Base-by-base conservation (phyloP, 2,888 invertebrate genomes). In the Epinotia bilunana region DNA sequence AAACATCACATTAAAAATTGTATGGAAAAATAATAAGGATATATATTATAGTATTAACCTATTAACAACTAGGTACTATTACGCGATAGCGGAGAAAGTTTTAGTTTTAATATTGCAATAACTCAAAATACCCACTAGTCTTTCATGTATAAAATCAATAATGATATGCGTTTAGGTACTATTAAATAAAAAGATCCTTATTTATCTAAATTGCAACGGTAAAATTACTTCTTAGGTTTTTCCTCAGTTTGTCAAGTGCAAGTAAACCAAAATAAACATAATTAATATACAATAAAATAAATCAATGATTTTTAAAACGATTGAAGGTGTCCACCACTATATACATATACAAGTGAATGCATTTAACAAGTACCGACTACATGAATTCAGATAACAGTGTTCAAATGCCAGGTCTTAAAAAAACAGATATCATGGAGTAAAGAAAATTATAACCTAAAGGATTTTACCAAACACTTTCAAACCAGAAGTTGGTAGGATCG, bases 401-500 rank as follows among this genome's bases (percentile, higher is more conserved):
- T 53, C 16, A n/a, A 53, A 53, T 53, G 6, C n/a, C n/a, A 53
- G 13, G 53, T 53, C 53, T 16, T 16, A 49, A n/a, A n/a, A n/a
- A n/a, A 13, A 39, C 39, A 9, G 0, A 39, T 9, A 12, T 13
- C 12, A 13, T 46, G 13, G 13, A 46, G 12, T 46, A 46, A 46
- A 46, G 3, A 12, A 46, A 46, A 46, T 13, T 46, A 46, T 46
- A 13, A 13, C 13, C 3, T 13, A 3, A 13, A 13, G 13, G 46
- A 46, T 58, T 58, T 11, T 46, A 33, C 18, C 39, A 53, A 7
- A 18, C n/a, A 57, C 61, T 28, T 55, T 33, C 64, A 74, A 71
- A 60, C 70, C 49, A 60, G 64, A 60, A 70, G 70, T 75, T 62
- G 46, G 13, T 28, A 33, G 13, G 39, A 62, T 33, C 64, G 11